phyloP scores from a whole-genome alignment of 2,113 vertebrate genomes.

The Hyperopisus bebe region DNA sequence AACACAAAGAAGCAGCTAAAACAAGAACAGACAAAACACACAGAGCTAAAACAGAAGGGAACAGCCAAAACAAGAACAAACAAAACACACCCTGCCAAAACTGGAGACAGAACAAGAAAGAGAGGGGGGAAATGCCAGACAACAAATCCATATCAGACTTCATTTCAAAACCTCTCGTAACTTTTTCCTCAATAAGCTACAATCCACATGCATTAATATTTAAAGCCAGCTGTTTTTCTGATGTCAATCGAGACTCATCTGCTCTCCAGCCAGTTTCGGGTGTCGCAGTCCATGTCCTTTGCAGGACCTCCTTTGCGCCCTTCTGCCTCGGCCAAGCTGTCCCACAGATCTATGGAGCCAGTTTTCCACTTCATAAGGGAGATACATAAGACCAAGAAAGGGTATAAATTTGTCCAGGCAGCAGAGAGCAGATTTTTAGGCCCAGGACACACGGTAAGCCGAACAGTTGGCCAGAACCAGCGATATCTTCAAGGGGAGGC shows the following conservation, averaged over 20 bases:
- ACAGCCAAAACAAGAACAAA: not conserved
- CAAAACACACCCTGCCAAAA: conserved; percentile 41
- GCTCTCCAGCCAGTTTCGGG: conserved; percentile 31
- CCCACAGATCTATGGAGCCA: not conserved
- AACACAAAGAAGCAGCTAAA: conserved; percentile 34
- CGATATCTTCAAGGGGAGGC: not conserved
- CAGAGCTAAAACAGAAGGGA: not conserved
- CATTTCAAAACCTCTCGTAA: conserved; percentile 53
- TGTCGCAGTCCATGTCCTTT: conserved; percentile 28
- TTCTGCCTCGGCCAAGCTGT: not conserved
- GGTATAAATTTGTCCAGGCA: not conserved
- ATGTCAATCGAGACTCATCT: not conserved
- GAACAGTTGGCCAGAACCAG: not conserved
- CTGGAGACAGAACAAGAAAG: conserved; percentile 28
- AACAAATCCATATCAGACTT: conserved; percentile 61
- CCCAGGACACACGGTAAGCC: not conserved
- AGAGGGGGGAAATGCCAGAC: not conserved
- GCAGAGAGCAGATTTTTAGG: not conserved
- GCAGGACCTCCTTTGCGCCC: not conserved
- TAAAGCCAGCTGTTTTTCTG: conserved; percentile 37
- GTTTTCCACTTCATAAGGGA: not conserved
- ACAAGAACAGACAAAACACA: conserved; percentile 40
- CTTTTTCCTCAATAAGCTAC: conserved; percentile 63
- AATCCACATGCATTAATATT: conserved; percentile 64
- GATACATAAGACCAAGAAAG: not conserved